Conservation (phyloP, 2,797 vertebrate species). For the Sebastes iracundus region DNA sequence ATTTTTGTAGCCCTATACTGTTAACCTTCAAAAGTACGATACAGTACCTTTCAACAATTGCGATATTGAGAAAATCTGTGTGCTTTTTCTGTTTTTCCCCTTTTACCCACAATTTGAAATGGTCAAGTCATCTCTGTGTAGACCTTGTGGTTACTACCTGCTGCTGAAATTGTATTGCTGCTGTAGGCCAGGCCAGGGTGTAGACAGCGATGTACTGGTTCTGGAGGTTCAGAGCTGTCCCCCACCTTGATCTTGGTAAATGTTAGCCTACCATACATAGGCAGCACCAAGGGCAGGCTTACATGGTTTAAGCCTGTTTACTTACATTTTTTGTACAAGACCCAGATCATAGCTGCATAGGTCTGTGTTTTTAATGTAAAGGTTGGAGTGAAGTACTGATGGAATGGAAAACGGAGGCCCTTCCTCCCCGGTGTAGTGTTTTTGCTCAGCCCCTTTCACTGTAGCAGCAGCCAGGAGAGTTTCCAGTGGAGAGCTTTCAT, state of each 20-base stretch:
- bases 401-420: background rate
- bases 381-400: too few species aligned
- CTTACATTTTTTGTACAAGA: too few species aligned
- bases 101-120: background rate
- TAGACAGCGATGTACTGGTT: background rate
- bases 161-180: background rate
- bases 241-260: too few species aligned
- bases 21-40: background rate
- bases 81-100: background rate
- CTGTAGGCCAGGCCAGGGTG: background rate
- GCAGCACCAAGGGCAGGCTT: too few species aligned
- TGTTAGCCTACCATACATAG: too few species aligned
- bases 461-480: background rate
- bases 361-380: too few species aligned
- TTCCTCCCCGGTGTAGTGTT: background rate
- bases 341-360: too few species aligned
- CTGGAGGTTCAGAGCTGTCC: background rate
- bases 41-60: background rate
- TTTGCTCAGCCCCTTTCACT: background rate
- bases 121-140: background rate
- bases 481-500: background rate
- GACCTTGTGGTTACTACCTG: background rate
- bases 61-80: background rate
- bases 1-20: background rate
- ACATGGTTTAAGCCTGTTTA: too few species aligned